Base-by-base conservation (phyloP, 2,797 vertebrate genomes). In the Coreius guichenoti region DNA sequence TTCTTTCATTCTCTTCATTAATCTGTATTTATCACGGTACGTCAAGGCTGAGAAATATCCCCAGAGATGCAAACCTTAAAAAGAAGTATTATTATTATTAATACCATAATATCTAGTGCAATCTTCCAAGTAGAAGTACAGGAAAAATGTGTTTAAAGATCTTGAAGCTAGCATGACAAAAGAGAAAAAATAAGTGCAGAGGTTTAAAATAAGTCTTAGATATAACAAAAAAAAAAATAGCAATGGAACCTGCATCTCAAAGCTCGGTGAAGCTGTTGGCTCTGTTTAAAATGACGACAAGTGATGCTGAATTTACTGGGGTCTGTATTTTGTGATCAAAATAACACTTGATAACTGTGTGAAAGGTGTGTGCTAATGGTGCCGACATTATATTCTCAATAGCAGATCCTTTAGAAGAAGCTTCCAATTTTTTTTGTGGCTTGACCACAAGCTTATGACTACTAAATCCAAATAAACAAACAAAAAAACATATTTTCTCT, bases 71-170 rank as follows among this genome's bases (percentile, higher is more conserved):
- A 85, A 84, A 80, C 69, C 58, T 86, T 86, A 74, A 82, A 89
- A 85, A 68, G 3, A 85, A 74, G 16, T 31, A 82, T 63, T 63
- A 86, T 54, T 87, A 83, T 77, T 81, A 75, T 86, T 80, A 87
- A 90, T 82, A 90, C 82, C 90, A 90, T 86, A 89, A 87, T 88
- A 91, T 90, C 90, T 92, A 92, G 90, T 91, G 91, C 89, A 91
- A 90, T 88, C 87, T 89, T 89, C 89, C 81, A 80, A 86, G 82
- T 47, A 82, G 61, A 88, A 81, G 83, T 51, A 84, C 77, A 78
- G 61, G 54, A 87, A 82, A 80, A 70, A 86, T 61, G 77, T 67
- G 61, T 87, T 84, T 74, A 84, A 84, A 77, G 58, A 87, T 84
- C 26, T 82, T 58, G 74, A 89, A 85, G 54, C 77, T 86, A 79